phyloP scores from a whole-genome alignment of 2,888 invertebrate genomes.

The Mesochorus sp. region DNA sequence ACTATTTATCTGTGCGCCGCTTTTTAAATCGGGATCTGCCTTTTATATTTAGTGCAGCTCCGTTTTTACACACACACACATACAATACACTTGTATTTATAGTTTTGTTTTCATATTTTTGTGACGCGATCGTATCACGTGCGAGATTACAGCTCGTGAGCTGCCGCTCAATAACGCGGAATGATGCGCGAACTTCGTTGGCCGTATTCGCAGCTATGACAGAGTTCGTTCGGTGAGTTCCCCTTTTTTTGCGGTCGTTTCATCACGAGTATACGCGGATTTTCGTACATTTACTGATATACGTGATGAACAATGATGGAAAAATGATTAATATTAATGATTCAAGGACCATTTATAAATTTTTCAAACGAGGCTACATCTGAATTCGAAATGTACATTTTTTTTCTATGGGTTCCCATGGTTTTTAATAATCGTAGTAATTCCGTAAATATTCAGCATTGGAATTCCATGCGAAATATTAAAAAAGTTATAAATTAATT shows the following conservation, averaged over 20 bases:
- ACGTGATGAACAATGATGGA: constrained; percentile 22
- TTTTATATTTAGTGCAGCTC: constrained; percentile 37
- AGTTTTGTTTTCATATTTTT: constrained; percentile 48
- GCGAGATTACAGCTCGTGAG: constrained; percentile 57
- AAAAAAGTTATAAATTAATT: too few relatives aligned
- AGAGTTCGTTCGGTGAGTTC: constrained; percentile 72
- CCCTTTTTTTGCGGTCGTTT: constrained; percentile 2
- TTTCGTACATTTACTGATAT: background rate
- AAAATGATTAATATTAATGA: too few relatives aligned
- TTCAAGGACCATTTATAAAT: too few relatives aligned
- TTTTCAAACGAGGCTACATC: too few relatives aligned
- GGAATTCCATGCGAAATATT: too few relatives aligned
- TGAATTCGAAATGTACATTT: too few relatives aligned
- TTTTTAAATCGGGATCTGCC: constrained; percentile 43
- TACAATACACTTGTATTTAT: constrained; percentile 2
- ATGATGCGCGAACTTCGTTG: constrained; percentile 69
- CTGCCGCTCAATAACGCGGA: constrained; percentile 65
- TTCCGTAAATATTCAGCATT: too few relatives aligned
- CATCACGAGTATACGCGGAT: background rate
- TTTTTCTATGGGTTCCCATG: too few relatives aligned
- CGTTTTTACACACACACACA: constrained; percentile 2
- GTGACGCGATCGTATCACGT: constrained; percentile 59
- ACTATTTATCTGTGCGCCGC: constrained; percentile 53
- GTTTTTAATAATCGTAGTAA: too few relatives aligned
- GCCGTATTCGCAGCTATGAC: constrained; percentile 72